A percentile compares a stretch with the other conserved stretches of the same genome.
Evolutionary conservation across 2,113 vertebrate genomes (phyloP).

Genomic region (Thryonomys swinderianus): DNA sequence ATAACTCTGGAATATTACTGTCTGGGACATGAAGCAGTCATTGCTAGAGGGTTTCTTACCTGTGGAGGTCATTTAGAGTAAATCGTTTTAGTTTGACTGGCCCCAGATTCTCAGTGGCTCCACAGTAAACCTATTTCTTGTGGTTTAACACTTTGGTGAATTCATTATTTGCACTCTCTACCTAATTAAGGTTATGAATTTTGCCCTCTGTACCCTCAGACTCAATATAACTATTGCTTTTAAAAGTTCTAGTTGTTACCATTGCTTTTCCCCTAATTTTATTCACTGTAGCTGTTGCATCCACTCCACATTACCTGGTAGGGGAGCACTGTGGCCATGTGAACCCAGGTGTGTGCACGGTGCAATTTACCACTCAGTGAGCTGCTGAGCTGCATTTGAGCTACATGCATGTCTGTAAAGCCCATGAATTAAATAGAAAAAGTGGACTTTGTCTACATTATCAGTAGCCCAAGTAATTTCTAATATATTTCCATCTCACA

Average conservation of each 20-base stretch:
- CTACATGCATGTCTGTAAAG: background rate
- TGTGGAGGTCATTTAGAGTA: background rate
- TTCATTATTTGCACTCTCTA: background rate
- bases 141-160: background rate
- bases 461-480: background rate
- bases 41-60: constrained; percentile 45
- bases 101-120: background rate
- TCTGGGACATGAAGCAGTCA: constrained; percentile 56
- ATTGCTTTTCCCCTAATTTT: constrained; percentile 40
- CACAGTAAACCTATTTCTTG: background rate
- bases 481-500: background rate
- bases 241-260: background rate
- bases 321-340: background rate
- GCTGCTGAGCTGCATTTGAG: background rate
- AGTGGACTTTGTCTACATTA: background rate
- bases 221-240: background rate
- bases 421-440: background rate
- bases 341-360: background rate
- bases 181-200: background rate
- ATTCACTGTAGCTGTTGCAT: background rate
- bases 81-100: background rate
- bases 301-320: background rate
- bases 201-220: background rate
- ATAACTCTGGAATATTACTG: constrained; percentile 40
- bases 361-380: background rate